phyloP scores from a whole-genome alignment of 2,797 vertebrate species.

The Tarsius wallacei region DNA sequence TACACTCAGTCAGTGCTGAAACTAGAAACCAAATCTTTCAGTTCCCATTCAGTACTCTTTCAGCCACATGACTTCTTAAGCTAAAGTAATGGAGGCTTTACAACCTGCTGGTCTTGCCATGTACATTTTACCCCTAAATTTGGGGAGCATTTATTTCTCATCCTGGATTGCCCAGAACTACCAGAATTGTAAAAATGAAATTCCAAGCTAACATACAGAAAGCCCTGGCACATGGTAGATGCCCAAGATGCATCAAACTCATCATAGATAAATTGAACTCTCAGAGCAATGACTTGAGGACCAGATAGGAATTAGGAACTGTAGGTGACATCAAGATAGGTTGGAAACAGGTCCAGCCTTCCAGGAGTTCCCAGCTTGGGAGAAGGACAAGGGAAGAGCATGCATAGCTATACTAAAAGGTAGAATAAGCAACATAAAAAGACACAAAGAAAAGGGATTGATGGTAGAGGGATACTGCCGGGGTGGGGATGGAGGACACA shows the following conservation, averaged over 20 bases:
- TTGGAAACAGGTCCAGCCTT: background rate
- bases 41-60: background rate
- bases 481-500: no score
- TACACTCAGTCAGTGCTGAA: background rate
- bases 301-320: background rate
- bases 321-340: background rate
- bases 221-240: background rate
- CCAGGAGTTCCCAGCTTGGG: background rate
- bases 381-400: background rate
- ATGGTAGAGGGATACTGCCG: no score
- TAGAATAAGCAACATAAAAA: background rate
- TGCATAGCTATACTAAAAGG: background rate
- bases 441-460: no score
- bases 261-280: background rate
- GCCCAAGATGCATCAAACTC: background rate
- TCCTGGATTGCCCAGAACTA: no score
- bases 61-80: background rate
- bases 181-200: background rate
- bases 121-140: background rate
- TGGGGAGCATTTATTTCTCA: background rate
- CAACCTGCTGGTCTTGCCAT: background rate
- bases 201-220: background rate
- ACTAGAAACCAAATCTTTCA: background rate
- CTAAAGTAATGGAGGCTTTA: background rate
- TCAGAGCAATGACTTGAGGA: background rate